These are phyloP conservation scores for Pimephales promelas DNA, from an alignment of 2,113 vertebrate genomes.

Conservation along the genomic window DNA sequence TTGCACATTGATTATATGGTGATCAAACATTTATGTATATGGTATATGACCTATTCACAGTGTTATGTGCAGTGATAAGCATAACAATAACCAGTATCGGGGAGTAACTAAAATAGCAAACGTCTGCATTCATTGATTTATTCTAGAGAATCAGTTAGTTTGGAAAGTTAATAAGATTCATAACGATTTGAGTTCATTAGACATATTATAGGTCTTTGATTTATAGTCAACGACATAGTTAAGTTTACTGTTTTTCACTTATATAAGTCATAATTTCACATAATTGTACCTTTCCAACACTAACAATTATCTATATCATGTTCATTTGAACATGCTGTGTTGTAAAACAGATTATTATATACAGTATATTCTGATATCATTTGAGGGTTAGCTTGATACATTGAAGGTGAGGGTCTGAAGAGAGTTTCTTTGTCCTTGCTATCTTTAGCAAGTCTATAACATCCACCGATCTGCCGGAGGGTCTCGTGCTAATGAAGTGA, in stretches of 20 bases:
- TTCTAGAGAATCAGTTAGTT: background rate
- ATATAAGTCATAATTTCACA: background rate
- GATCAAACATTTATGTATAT: background rate
- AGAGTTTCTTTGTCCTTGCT: background rate
- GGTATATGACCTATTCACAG: background rate
- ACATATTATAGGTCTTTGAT: no score
- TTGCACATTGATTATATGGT: background rate
- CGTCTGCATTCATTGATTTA: background rate
- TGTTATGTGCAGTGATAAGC: background rate
- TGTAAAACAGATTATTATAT: background rate
- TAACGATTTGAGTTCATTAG: background rate
- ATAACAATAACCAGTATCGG: background rate
- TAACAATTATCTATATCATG: background rate
- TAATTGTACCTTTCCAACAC: background rate
- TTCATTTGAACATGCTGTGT: background rate
- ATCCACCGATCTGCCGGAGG: background rate
- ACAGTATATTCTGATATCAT: background rate
- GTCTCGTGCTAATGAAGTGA: background rate
- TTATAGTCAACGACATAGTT: background rate
- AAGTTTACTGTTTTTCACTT: background rate
- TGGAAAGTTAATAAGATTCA: background rate
- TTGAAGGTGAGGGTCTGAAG: background rate
- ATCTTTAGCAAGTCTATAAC: background rate
- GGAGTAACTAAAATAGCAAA: background rate
- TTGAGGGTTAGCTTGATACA: slow-evolving; percentile 1